Conservation (phyloP, 2,113 vertebrate genomes). For the Crocuta crocuta region DNA sequence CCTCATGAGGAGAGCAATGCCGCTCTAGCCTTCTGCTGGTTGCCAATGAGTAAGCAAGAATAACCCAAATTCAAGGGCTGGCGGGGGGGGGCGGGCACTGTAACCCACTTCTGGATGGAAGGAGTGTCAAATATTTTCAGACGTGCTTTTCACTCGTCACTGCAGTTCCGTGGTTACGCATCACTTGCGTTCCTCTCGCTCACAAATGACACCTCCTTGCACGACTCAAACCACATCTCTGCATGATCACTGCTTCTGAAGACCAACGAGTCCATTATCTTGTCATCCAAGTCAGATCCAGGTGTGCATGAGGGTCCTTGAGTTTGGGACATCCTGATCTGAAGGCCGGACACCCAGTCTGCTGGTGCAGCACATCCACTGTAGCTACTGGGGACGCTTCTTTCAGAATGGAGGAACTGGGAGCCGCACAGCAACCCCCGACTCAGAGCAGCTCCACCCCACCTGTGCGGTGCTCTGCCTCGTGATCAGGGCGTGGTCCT, state of each 20-base stretch:
- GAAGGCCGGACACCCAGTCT: no score
- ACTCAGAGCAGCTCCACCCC: no score
- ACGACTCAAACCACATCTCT: background rate
- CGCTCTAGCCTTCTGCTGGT: background rate
- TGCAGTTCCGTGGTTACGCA: background rate
- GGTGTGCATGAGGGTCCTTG: no score
- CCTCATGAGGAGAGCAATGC: background rate
- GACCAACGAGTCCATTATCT: background rate
- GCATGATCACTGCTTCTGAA: no score
- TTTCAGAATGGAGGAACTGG: background rate
- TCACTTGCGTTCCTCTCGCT: no score
- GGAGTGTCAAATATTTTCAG: background rate
- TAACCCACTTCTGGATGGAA: background rate
- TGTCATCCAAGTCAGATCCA: background rate
- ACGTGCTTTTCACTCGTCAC: fast-evolving
- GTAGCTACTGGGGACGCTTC: background rate
- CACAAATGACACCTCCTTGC: background rate
- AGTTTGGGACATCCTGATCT: background rate
- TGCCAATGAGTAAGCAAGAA: background rate
- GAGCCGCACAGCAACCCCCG: fast-evolving
- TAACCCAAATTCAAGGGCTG: background rate
- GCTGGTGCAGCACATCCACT: fast-evolving
- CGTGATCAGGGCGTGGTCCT: background rate
- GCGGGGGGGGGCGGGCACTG: background rate
- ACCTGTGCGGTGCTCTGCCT: fast-evolving